Evolutionary conservation across 2,888 invertebrate species (phyloP).

Genomic region (Platycnemis pennipes): DNA sequence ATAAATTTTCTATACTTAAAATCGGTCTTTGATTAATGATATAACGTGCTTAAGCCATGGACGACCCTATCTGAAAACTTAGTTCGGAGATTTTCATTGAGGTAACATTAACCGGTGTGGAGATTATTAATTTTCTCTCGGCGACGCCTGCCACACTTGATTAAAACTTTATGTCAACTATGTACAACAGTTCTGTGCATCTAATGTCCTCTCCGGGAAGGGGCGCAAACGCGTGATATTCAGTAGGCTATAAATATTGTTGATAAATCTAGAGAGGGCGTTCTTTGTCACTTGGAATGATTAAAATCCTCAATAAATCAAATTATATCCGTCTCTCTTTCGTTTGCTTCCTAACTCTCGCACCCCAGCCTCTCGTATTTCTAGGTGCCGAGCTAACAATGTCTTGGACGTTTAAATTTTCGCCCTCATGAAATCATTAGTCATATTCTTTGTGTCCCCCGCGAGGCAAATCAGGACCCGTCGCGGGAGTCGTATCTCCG

Average conservation of each 20-base stretch:
- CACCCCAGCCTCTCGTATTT: not conserved
- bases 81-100: too few species aligned
- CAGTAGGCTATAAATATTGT: not conserved
- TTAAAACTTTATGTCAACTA: too few species aligned
- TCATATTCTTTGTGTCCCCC: not conserved
- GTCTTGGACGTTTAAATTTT: not conserved
- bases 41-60: too few species aligned
- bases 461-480: not conserved
- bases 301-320: not conserved
- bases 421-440: constrained; percentile 18
- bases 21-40: too few species aligned
- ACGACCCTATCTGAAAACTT: too few species aligned
- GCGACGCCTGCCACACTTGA: too few species aligned
- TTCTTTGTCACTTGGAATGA: not conserved
- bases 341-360: not conserved
- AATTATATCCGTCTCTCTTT: not conserved
- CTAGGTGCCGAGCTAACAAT: not conserved
- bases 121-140: too few species aligned
- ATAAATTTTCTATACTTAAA: too few species aligned
- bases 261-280: not conserved
- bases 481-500: not conserved
- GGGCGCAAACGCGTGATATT: not conserved
- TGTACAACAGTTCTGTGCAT: too few species aligned
- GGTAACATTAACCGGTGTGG: too few species aligned
- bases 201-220: too few species aligned